Base-by-base conservation (phyloP, 2,113 vertebrate genomes). In the Thymallus thymallus region DNA sequence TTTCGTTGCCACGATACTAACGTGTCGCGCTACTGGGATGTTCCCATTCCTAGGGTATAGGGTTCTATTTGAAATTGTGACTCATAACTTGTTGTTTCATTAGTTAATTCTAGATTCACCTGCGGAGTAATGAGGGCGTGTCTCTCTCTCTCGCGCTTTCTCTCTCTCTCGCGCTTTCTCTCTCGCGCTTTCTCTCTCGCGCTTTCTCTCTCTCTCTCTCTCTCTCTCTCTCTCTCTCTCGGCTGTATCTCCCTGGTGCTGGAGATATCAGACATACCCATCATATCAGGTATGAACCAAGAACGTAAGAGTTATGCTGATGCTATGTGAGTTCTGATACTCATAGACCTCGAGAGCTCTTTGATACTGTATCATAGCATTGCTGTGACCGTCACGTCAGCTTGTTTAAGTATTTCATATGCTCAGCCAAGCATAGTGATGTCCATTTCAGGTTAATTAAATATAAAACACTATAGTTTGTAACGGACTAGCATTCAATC, bases 61-160 rank as follows among this genome's bases (percentile, higher is more conserved):
- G 26, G 26, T 26, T 1, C 26, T 2, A 1, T 26, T 26, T 26
- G 26, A 2, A 26, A 26, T 26, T 45, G 41, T 9, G 45, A 46
- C 45, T 2, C 45, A 13, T 13, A 13, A 46, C 45, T 20, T 56
- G n/a, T 18, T 56, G 55, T 68, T 68, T 68, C 41, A 46, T 48
- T 68, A 48, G n/a, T 68, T 68, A 6, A 45, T 67, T 67, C 32
- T 24, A 12, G 32, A 48, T 68, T 68, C 66, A 45, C 12, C 41
- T 46, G 67, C 18, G 20, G 12, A 24, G 67, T 68, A 68, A 23
- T 24, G 41, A 46, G 16, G 13, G 13, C 2, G 0, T 51, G 4
- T 32, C 30, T 30, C 5, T 32, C 5, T 32, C 30, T 30, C 3
- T 5, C 5, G 3, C 3, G 29, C 30, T 30, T 0, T 30, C 3